phyloP scores from a whole-genome alignment of 1,140 invertebrate genomes.

The Euura saliciscinereae region DNA sequence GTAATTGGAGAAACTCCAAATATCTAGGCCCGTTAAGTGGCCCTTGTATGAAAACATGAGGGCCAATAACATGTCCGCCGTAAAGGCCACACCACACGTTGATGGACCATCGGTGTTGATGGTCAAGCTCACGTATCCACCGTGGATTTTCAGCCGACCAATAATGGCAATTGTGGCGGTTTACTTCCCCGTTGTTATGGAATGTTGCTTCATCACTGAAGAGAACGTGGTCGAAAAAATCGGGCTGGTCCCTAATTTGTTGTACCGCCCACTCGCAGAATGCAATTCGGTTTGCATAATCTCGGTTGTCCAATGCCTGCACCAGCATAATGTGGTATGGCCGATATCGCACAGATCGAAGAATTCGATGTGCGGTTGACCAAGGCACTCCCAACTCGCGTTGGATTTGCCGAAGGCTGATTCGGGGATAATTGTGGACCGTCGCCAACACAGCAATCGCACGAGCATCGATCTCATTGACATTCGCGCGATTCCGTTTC shows the following conservation, averaged over 20 bases:
- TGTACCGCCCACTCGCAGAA: background rate
- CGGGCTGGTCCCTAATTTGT: background rate
- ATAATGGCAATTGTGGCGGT: conserved; percentile 22
- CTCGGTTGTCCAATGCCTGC: background rate
- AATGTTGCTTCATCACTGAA: background rate
- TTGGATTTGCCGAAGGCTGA: too few species aligned
- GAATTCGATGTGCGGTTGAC: too few species aligned
- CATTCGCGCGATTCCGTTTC: too few species aligned
- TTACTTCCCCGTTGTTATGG: conserved; percentile 3
- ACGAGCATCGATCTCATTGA: too few species aligned
- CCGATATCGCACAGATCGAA: too few species aligned
- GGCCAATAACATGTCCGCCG: conserved; percentile 21
- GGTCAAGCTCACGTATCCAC: conserved; percentile 12
- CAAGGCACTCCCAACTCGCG: too few species aligned
- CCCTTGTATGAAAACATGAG: conserved; percentile 29
- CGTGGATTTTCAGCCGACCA: conserved; percentile 16
- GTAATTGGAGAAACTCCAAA: conserved; percentile 22
- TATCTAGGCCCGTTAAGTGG: conserved; percentile 21
- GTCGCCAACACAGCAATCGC: too few species aligned
- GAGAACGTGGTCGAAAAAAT: background rate
- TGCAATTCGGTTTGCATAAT: background rate
- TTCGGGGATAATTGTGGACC: too few species aligned
- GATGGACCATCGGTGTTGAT: conserved; percentile 29
- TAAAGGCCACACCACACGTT: conserved; percentile 32
- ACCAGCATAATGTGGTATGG: background rate